Percentiles rank a stretch among this genome's conserved stretches.
phyloP scores from a whole-genome alignment of 2,797 vertebrate species.

The Spondyliosoma cantharus region DNA sequence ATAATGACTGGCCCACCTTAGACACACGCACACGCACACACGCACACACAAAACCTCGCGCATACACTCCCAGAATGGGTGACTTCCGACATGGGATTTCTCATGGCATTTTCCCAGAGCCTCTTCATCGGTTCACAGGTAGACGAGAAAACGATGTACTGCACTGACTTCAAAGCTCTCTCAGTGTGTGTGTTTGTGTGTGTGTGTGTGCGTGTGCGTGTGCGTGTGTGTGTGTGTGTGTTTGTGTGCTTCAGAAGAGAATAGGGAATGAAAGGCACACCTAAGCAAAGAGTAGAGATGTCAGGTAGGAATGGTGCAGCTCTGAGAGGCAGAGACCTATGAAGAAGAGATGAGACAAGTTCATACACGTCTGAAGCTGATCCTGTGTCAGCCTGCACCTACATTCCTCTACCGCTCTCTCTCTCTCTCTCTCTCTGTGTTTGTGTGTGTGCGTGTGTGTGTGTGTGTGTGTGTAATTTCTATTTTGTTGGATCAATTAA shows the following conservation, averaged over 20 bases:
- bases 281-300: slow-evolving; percentile 69
- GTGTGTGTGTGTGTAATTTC: slow-evolving; percentile 4
- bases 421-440: slow-evolving; percentile 3
- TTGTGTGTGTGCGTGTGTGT: background rate
- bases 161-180: slow-evolving; percentile 64
- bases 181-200: slow-evolving; percentile 28
- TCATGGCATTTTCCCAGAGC: slow-evolving; percentile 66
- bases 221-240: slow-evolving; percentile 22
- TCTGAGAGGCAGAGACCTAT: slow-evolving; percentile 55
- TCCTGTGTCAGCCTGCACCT: slow-evolving; percentile 84
- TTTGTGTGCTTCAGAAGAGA: slow-evolving; percentile 31
- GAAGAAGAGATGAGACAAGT: slow-evolving; percentile 67
- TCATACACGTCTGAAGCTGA: slow-evolving; percentile 70
- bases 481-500: slow-evolving; percentile 24
- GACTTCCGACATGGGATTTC: slow-evolving; percentile 64
- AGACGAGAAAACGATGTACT: slow-evolving; percentile 64
- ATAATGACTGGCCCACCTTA: slow-evolving; percentile 63
- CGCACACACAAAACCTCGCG: slow-evolving; percentile 10
- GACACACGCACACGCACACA: slow-evolving; percentile 28
- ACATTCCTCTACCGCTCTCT: slow-evolving; percentile 76
- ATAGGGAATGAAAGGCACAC: slow-evolving; percentile 59
- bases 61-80: slow-evolving; percentile 36
- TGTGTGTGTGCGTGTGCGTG: slow-evolving; percentile 34
- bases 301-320: slow-evolving; percentile 74
- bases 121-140: slow-evolving; percentile 59